Evolutionary conservation across 2,797 vertebrate genomes (phyloP).

Genomic region (Centropyge bicolor): DNA sequence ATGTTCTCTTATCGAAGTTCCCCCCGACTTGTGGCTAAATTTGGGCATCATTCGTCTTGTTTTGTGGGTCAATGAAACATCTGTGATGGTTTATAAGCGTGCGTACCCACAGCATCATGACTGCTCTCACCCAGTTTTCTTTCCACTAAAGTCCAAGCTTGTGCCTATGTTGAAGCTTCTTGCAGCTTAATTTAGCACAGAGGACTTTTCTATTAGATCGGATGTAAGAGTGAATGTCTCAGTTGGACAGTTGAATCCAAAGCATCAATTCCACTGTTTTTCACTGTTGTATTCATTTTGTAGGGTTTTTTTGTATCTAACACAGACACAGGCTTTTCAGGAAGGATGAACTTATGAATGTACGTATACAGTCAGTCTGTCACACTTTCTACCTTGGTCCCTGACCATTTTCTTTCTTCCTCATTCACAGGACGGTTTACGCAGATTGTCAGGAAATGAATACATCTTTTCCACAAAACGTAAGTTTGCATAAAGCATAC

Average conservation of each 20-base stretch:
- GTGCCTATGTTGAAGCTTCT: not conserved
- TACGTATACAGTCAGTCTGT: not conserved
- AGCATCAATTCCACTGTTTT: not conserved
- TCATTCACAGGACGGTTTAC: slow-evolving; percentile 91
- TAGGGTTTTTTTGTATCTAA: too few species aligned
- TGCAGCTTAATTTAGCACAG: slow-evolving; percentile 26
- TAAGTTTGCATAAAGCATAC: slow-evolving; percentile 81
- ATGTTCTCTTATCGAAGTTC: not conserved
- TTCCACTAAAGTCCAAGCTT: not conserved
- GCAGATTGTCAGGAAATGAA: slow-evolving; percentile 95
- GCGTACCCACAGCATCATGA: not conserved
- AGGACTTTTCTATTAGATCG: slow-evolving; percentile 20
- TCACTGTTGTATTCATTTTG: too few species aligned
- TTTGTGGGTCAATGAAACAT: slow-evolving; percentile 16
- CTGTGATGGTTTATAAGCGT: not conserved
- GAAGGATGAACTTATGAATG: slow-evolving; percentile 4
- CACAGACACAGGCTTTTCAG: not conserved
- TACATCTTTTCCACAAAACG: slow-evolving; percentile 94
- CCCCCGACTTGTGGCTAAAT: not conserved
- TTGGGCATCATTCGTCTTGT: not conserved
- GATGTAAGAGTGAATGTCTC: slow-evolving; percentile 14
- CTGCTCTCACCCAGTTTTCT: slow-evolving; percentile 6
- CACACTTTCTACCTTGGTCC: not conserved
- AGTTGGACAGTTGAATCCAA: not conserved
- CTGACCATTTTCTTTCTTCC: slow-evolving; percentile 25